Evolutionary conservation across 2,113 vertebrate species (phyloP).

Genomic region (Sinocyclocheilus anophthalmus): DNA sequence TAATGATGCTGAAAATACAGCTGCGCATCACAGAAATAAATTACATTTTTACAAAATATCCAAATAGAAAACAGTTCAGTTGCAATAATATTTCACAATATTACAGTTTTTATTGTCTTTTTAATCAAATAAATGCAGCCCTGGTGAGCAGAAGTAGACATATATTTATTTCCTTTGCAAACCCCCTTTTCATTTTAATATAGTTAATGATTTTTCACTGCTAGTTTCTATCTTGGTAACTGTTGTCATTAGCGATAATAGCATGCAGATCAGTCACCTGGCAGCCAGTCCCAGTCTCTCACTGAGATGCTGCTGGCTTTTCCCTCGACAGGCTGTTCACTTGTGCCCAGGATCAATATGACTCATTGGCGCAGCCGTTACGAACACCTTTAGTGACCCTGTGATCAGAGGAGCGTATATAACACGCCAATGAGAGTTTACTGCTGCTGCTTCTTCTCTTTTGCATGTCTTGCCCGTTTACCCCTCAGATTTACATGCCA

Average conservation of each 20-base stretch:
- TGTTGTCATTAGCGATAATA: background rate
- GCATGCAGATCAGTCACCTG: conserved; percentile 61
- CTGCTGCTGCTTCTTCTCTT: conserved; percentile 12
- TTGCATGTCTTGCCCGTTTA: conserved; percentile 22
- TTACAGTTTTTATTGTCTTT: background rate
- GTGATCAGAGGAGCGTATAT: background rate
- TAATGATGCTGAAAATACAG: background rate
- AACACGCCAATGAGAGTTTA: background rate
- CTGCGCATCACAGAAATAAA: background rate
- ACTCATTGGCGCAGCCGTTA: background rate
- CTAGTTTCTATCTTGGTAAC: background rate
- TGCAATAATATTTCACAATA: background rate
- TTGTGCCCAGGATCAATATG: background rate
- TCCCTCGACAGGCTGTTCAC: background rate
- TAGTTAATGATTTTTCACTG: background rate
- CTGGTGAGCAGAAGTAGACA: too few species aligned
- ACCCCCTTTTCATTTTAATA: background rate
- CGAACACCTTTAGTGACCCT: background rate
- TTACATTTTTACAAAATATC: too few species aligned
- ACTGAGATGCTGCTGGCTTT: conserved; percentile 43
- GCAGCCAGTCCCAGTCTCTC: conserved; percentile 55
- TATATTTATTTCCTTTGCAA: background rate
- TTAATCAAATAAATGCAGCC: background rate
- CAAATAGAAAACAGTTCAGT: background rate
- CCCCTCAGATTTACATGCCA: conserved; percentile 8